A percentile compares a stretch with the other conserved stretches of the same genome.
Conservation (phyloP, 2,888 invertebrate species). For the Ennomos quercinarius region DNA sequence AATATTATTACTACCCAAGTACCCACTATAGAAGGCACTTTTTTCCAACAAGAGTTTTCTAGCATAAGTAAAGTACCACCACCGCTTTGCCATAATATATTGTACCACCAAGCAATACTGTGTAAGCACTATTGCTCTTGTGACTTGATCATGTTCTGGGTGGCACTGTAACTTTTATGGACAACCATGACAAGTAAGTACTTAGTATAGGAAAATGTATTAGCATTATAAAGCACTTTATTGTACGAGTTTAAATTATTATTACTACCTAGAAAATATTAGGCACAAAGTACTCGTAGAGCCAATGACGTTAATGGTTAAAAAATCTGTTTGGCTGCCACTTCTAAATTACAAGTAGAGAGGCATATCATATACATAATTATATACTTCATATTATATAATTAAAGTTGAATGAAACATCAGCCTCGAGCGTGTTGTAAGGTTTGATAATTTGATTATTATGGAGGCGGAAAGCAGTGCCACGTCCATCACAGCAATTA, state of each 20-base stretch:
- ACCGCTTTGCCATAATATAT: too few relatives aligned
- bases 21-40: too few relatives aligned
- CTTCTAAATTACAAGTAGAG: slow-evolving; percentile 23
- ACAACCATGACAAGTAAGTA: too few relatives aligned
- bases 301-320: slow-evolving; percentile 1
- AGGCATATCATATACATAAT: slow-evolving; percentile 18
- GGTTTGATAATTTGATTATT: slow-evolving; percentile 39
- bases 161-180: too few relatives aligned
- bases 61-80: too few relatives aligned
- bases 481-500: slow-evolving; percentile 54
- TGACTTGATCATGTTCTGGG: too few relatives aligned
- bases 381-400: too few relatives aligned
- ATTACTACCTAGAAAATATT: background rate
- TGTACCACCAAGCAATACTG: too few relatives aligned
- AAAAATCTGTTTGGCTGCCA: slow-evolving; percentile 3
- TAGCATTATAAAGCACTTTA: background rate
- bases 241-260: background rate
- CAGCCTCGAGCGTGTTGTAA: slow-evolving; percentile 27
- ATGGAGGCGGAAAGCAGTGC: slow-evolving; percentile 40
- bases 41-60: too few relatives aligned
- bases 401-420: slow-evolving; percentile 34
- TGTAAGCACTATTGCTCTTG: too few relatives aligned
- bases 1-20: background rate
- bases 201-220: too few relatives aligned
- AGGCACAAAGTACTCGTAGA: background rate